phyloP scores from a whole-genome alignment of 1,140 invertebrate species.

The Thaumetopoea pityocampa region DNA sequence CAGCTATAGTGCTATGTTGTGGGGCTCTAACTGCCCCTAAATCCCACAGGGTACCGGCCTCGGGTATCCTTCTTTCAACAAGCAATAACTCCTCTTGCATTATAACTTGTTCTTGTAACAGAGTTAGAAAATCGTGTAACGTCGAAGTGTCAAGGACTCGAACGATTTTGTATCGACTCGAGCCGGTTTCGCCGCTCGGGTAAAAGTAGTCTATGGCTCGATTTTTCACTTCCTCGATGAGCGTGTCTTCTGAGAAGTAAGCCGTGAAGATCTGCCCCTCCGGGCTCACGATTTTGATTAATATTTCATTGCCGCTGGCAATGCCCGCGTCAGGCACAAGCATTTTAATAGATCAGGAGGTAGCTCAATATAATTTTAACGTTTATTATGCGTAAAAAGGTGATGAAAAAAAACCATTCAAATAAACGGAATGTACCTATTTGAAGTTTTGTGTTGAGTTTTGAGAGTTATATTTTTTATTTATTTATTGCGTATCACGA shows the following conservation, averaged over 20 bases:
- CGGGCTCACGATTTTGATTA: constrained; percentile 53
- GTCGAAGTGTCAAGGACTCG: constrained; percentile 50
- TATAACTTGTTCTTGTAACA: constrained; percentile 47
- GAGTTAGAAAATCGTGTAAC: constrained; percentile 51
- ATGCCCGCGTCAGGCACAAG: constrained; percentile 44
- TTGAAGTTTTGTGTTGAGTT: too few relatives aligned
- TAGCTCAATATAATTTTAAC: too few relatives aligned
- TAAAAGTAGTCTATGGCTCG: constrained; percentile 58
- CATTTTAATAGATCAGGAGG: constrained; percentile 32
- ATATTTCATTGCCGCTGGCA: constrained; percentile 32
- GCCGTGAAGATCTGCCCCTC: constrained; percentile 49
- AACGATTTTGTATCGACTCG: constrained; percentile 51
- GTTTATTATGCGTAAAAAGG: not conserved
- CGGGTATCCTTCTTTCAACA: constrained; percentile 47
- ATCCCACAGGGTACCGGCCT: constrained; percentile 58
- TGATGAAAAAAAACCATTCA: not conserved
- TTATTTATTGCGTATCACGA: too few relatives aligned
- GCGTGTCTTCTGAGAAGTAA: constrained; percentile 50
- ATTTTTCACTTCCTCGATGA: constrained; percentile 60
- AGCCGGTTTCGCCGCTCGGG: constrained; percentile 45
- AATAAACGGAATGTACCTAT: too few relatives aligned
- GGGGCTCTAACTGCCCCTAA: constrained; percentile 55
- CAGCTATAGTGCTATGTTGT: constrained; percentile 44
- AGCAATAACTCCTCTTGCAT: constrained; percentile 56
- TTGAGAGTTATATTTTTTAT: too few relatives aligned